Percentiles rank a stretch among this genome's conserved stretches.
These are phyloP conservation scores for Enteromius paludinosus DNA, from an alignment of 2,797 vertebrate genomes.

Conservation along the genomic window DNA sequence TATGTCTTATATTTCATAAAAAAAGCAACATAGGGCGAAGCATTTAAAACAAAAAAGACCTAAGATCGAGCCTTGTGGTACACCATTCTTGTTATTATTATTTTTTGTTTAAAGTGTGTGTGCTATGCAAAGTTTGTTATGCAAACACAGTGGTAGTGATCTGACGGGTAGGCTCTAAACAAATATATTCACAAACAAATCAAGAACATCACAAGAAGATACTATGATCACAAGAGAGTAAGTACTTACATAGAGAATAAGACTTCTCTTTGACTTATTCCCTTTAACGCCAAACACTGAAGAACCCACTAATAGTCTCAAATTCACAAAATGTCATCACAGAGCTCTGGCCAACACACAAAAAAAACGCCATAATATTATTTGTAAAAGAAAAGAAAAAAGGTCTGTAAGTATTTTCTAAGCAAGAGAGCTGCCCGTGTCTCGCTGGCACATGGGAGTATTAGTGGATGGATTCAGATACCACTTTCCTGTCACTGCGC, in stretches of 20 bases:
- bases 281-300: slow-evolving; percentile 51
- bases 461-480: slow-evolving; percentile 34
- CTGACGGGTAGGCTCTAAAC: background rate
- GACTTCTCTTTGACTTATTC: slow-evolving; percentile 73
- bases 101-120: background rate
- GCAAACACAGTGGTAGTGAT: background rate
- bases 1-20: background rate
- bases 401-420: slow-evolving; percentile 64
- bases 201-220: background rate
- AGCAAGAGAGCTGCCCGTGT: slow-evolving; percentile 57
- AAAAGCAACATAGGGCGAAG: background rate
- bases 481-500: slow-evolving; percentile 60
- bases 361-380: slow-evolving; percentile 37
- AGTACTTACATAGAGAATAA: slow-evolving; percentile 76
- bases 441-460: slow-evolving; percentile 6
- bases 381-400: slow-evolving; percentile 38
- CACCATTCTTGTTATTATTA: background rate
- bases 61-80: slow-evolving; percentile 13
- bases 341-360: slow-evolving; percentile 42
- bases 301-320: slow-evolving; percentile 59
- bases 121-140: background rate
- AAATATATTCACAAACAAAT: background rate
- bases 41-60: background rate
- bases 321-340: slow-evolving; percentile 59
- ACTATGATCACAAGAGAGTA: background rate